Evolutionary conservation across 2,888 invertebrate species (phyloP).

Genomic region (Panopea generosa): DNA sequence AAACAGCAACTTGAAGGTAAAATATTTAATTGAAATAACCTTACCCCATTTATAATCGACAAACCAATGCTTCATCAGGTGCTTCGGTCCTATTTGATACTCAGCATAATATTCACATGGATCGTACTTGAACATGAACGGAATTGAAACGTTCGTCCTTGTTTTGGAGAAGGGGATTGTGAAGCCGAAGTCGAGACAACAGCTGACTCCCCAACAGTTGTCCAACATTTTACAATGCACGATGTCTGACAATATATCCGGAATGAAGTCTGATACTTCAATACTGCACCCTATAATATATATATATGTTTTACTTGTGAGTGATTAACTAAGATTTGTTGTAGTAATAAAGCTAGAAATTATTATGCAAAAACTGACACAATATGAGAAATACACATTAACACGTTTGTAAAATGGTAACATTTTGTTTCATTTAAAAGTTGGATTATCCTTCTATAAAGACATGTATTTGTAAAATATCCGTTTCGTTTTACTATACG

Average conservation of each 20-base stretch:
- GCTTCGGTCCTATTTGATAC: not conserved
- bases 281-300: conserved; percentile 13
- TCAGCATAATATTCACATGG: conserved; percentile 24
- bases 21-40: too few relatives aligned
- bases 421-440: too few relatives aligned
- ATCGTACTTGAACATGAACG: conserved; percentile 18
- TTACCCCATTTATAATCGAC: conserved; percentile 33
- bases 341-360: too few relatives aligned
- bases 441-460: too few relatives aligned
- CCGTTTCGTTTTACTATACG: too few relatives aligned
- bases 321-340: too few relatives aligned
- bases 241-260: not conserved
- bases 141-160: conserved; percentile 6
- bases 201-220: conserved; percentile 23
- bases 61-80: conserved; percentile 12
- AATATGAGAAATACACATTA: too few relatives aligned
- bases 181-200: conserved; percentile 20
- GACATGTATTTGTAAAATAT: too few relatives aligned
- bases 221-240: conserved; percentile 23
- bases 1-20: too few relatives aligned
- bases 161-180: conserved; percentile 9
- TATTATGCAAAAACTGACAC: too few relatives aligned
- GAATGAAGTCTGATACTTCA: conserved; percentile 9
- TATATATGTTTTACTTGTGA: too few relatives aligned
- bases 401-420: too few relatives aligned